These are phyloP conservation scores for Diabrotica virgifera DNA, from an alignment of 1,140 invertebrate species.

Conservation along the genomic window DNA sequence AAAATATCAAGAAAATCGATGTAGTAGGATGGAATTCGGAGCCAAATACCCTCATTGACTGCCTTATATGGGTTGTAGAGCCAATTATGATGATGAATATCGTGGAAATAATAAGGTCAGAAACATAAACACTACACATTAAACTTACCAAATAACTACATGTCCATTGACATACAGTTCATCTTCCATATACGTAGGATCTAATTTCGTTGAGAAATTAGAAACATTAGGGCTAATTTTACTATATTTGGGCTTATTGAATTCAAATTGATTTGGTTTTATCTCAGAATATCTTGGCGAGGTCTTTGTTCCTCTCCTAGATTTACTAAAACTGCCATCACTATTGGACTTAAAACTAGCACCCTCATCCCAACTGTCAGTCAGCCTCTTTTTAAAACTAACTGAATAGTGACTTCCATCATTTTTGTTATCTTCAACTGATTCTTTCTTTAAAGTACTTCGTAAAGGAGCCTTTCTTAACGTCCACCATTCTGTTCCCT, in stretches of 20 bases:
- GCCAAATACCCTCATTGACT: too few species aligned
- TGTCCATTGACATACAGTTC: conserved; percentile 85
- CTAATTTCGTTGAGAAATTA: conserved; percentile 28
- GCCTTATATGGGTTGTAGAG: too few species aligned
- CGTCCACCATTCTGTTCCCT: conserved; percentile 64
- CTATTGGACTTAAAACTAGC: conserved; percentile 29
- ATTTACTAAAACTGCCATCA: conserved; percentile 27
- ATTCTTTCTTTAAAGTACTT: conserved; percentile 21
- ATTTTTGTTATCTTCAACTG: conserved; percentile 21
- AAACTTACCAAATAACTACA: conserved; percentile 69
- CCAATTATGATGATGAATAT: too few species aligned
- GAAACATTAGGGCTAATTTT: background rate
- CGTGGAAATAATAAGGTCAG: too few species aligned
- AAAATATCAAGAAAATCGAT: too few species aligned
- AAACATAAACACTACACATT: background rate
- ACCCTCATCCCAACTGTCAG: conserved; percentile 33
- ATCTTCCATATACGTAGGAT: conserved; percentile 61
- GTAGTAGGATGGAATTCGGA: too few species aligned
- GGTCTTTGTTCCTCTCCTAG: conserved; percentile 19
- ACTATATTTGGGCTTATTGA: too few species aligned
- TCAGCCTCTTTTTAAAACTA: conserved; percentile 14
- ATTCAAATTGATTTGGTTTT: too few species aligned
- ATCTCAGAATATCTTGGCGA: too few species aligned
- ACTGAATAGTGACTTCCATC: conserved; percentile 22
- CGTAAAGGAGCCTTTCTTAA: conserved; percentile 53